Conservation (phyloP, 2,113 vertebrate genomes). For the Bos taurus region ARS-UCD2.0 NC_037347.1:2453001-2453500, state of each 20-base stretch:
- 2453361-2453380: background rate
- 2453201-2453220: background rate
- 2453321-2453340: background rate
- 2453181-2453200: background rate
- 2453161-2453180: background rate
- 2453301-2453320: background rate
- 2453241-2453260: background rate
- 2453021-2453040: background rate
- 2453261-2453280: background rate
- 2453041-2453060: background rate
- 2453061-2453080: background rate
- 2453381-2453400: background rate
- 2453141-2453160: background rate
- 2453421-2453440: background rate
- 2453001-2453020: background rate
- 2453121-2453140: background rate
- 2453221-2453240: background rate
- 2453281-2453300: background rate
- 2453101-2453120: background rate
- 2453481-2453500: rapidly evolving
- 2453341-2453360: background rate
- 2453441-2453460: background rate
- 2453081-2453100: background rate
- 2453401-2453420: background rate
- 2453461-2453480: background rate